phyloP scores from a whole-genome alignment of 2,888 invertebrate genomes.

The Myopa tessellatipennis region DNA sequence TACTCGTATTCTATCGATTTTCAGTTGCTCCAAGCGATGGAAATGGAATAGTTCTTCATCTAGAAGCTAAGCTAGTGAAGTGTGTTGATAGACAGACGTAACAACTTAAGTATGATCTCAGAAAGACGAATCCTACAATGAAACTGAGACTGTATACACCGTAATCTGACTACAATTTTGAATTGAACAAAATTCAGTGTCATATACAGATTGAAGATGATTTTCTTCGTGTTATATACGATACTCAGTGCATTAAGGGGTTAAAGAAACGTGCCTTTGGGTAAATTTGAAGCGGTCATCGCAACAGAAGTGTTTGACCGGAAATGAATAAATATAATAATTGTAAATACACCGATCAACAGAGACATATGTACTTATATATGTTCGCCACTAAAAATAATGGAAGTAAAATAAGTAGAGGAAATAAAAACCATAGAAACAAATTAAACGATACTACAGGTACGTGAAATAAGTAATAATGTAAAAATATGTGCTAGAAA shows the following conservation, averaged over 20 bases:
- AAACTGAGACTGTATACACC: no score
- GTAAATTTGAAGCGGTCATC: not conserved
- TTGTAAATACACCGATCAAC: not conserved
- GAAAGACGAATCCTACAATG: no score
- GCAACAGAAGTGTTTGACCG: constrained; percentile 9
- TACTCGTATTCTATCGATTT: no score
- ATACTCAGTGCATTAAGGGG: not conserved
- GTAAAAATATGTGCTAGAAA: not conserved
- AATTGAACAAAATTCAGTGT: no score
- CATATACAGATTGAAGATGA: not conserved
- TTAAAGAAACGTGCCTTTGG: not conserved
- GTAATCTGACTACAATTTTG: no score
- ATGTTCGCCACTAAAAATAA: not conserved
- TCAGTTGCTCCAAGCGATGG: no score
- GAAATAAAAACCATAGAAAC: not conserved
- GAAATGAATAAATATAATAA: not conserved
- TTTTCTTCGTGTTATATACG: not conserved
- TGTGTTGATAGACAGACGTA: no score
- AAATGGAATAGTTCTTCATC: no score
- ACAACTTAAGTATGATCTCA: no score
- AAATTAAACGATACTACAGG: not conserved
- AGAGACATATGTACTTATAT: not conserved
- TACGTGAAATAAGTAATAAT: not conserved
- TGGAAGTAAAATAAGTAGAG: not conserved
- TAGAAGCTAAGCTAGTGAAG: no score